Conservation (phyloP, 1,140 invertebrate species). For the Eumaeus atala region DNA sequence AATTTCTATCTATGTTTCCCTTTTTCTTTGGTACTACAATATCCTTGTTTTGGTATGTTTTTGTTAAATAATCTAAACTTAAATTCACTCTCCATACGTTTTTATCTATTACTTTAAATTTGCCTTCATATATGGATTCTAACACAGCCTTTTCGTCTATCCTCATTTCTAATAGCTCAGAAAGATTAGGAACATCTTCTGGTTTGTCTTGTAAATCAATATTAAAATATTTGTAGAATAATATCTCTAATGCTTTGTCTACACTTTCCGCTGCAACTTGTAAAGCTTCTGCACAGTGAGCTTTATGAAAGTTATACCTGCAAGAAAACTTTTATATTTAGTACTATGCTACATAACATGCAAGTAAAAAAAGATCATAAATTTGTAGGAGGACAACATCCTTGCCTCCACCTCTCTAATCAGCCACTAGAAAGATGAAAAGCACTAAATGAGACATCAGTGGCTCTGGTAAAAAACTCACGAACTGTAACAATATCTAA, state of each 20-base stretch:
- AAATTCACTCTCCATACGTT: slow-evolving; percentile 80
- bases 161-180: slow-evolving; percentile 78
- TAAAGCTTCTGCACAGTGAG: slow-evolving; percentile 82
- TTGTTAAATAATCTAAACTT: slow-evolving; percentile 79
- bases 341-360: no score
- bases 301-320: slow-evolving; percentile 81
- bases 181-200: slow-evolving; percentile 52
- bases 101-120: slow-evolving; percentile 80
- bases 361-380: no score
- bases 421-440: no score
- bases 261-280: slow-evolving; percentile 77
- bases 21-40: slow-evolving; percentile 52
- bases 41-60: slow-evolving; percentile 76
- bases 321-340: slow-evolving; percentile 26
- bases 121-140: slow-evolving; percentile 82
- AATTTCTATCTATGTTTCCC: slow-evolving; percentile 46
- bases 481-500: no score
- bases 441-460: no score
- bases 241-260: slow-evolving; percentile 79
- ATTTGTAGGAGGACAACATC: no score
- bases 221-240: slow-evolving; percentile 81
- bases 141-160: slow-evolving; percentile 82
- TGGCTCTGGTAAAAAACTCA: no score
- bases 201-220: slow-evolving; percentile 56
- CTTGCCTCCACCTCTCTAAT: no score